Base-by-base conservation (phyloP, 2,888 invertebrate genomes). In the Ctenicera cuprea region DNA sequence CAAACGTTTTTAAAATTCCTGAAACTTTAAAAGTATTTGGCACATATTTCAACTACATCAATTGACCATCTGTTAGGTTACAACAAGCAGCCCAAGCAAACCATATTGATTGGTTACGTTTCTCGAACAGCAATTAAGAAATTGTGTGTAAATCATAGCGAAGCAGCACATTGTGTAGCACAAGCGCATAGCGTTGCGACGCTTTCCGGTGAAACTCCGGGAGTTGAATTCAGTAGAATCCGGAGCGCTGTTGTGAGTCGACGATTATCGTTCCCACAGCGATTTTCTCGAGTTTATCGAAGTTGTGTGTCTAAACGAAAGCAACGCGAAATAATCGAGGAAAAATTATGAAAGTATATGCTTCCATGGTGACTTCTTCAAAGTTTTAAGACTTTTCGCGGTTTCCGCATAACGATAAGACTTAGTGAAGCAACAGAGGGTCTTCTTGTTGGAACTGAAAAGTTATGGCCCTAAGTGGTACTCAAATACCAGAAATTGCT, bases 41-140 rank as follows among this genome's bases (percentile, higher is more conserved):
- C 11, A 12, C 41, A 41, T 61, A 37, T 41, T 41, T 41, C 41
- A 14, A n/a, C 22, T 45, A 45, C 14, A 38, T 26, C 63, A 50
- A 43, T 62, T 16, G 30, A 38, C 38, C 33, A 64, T 54, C 63
- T 64, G 48, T 52, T 63, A 48, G 41, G 41, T 9, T 41, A 50
- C 61, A 62, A 50, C 43, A 65, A 54, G 18, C 57, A 65, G 45
- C 30, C 45, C 43, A 38, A 66, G 37, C 33, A 57, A 72, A 61
- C 59, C 62, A 54, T 68, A 64, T 69, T 63, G 71, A 71, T 75
- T 71, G 64, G 62, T 62, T 63, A 43, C 57, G 26, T 68, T 77
- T 77, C 73, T 63, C 65, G 71, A 78, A 75, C 77, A 61, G 74
- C 79, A 79, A 79, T 79, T 78, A 79, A 78, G 79, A 79, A 76